phyloP scores from a whole-genome alignment of 1,140 invertebrate species.

The Drosophila melanica region DNA sequence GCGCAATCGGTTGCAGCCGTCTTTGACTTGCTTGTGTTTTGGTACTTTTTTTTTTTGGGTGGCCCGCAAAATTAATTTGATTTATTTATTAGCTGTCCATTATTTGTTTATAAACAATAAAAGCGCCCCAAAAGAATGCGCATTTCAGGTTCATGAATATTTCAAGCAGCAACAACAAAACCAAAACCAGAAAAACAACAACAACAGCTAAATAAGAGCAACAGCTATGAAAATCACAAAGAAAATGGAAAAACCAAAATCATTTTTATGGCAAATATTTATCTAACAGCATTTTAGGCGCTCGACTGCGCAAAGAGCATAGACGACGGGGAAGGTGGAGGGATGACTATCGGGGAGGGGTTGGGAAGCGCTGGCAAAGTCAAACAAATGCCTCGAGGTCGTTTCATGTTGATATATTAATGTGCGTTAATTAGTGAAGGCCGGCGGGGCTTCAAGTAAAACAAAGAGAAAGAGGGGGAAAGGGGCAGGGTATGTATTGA shows the following conservation, averaged over 20 bases:
- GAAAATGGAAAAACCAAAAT: slow-evolving; percentile 44
- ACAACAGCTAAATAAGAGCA: slow-evolving; percentile 16
- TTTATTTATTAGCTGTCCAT: slow-evolving; percentile 78
- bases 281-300: slow-evolving; percentile 75
- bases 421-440: slow-evolving; percentile 73
- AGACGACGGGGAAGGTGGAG: background rate
- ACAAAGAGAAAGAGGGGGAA: background rate
- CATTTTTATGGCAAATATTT: slow-evolving; percentile 80
- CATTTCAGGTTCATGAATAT: slow-evolving; percentile 79
- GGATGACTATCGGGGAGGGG: background rate
- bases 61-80: slow-evolving; percentile 62
- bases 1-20: background rate
- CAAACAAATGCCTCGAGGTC: slow-evolving; percentile 75
- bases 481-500: background rate
- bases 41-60: slow-evolving; percentile 4
- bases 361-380: slow-evolving; percentile 51
- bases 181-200: slow-evolving; percentile 14
- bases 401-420: slow-evolving; percentile 79
- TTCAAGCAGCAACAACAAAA: slow-evolving; percentile 50
- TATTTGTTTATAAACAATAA: slow-evolving; percentile 83
- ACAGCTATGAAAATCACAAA: slow-evolving; percentile 40
- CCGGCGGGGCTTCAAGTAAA: slow-evolving; percentile 8
- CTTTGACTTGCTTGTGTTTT: background rate
- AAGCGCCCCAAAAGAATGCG: slow-evolving; percentile 67
- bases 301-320: slow-evolving; percentile 12